These are phyloP conservation scores for Ferrisia virgata DNA, from an alignment of 2,888 invertebrate genomes.

Conservation along the genomic window DNA sequence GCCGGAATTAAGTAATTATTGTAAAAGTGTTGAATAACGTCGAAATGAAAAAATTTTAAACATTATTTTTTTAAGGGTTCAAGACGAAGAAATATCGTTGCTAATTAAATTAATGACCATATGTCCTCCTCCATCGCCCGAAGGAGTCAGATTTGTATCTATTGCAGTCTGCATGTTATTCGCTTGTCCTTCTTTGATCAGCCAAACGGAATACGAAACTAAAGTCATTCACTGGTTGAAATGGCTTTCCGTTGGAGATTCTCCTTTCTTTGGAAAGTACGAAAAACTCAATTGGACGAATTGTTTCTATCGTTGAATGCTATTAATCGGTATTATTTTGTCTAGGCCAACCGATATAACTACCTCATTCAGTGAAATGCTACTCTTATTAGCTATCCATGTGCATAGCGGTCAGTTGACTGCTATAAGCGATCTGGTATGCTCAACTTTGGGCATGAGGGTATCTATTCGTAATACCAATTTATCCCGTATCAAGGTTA, in stretches of 20 bases:
- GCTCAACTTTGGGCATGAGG: conserved; percentile 92
- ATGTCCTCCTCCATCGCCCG: conserved; percentile 83
- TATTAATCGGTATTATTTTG: conserved; percentile 16
- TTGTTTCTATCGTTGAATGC: neutral
- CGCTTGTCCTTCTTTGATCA: conserved; percentile 83
- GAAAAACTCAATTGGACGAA: neutral
- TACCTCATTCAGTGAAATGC: conserved; percentile 92
- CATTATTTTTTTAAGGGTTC: conserved; percentile 59
- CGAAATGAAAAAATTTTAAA: too few species aligned
- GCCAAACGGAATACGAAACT: conserved; percentile 72
- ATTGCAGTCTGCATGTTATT: conserved; percentile 90
- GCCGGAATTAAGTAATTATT: conserved; percentile 80
- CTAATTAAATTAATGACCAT: conserved; percentile 82
- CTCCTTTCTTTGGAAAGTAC: conserved; percentile 48
- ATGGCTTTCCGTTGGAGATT: conserved; percentile 62
- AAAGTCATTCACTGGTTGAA: conserved; percentile 89
- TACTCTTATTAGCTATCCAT: conserved; percentile 92
- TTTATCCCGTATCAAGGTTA: conserved; percentile 82
- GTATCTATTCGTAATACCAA: conserved; percentile 78
- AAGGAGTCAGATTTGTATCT: conserved; percentile 89
- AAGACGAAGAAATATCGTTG: conserved; percentile 84
- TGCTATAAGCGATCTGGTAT: conserved; percentile 90
- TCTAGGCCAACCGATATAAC: conserved; percentile 75
- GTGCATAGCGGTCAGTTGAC: conserved; percentile 92
- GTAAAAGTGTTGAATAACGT: too few species aligned